Evolutionary conservation across 2,113 vertebrate species (phyloP).

Genomic region (human): DNA sequence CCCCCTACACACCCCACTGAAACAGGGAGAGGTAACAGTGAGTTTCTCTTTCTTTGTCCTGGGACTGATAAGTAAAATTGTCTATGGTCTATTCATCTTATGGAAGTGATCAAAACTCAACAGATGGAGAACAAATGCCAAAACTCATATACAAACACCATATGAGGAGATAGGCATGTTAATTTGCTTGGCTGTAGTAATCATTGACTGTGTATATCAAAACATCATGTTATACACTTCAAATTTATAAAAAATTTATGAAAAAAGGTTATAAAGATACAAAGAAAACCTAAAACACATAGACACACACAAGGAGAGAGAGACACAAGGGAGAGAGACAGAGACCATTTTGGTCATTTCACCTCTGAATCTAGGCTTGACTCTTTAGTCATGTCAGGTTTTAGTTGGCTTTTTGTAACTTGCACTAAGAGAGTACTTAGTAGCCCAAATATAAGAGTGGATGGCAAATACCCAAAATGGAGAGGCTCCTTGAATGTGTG

Average conservation of each 20-base stretch:
- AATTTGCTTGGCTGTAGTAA: not conserved
- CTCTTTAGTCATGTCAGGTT: not conserved
- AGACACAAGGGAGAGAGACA: not conserved
- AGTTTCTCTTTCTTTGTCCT: not conserved
- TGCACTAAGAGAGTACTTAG: not conserved
- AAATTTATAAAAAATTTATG: not conserved
- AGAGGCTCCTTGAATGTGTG: not conserved
- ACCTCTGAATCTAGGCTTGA: not conserved
- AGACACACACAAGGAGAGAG: not conserved
- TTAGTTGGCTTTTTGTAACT: not conserved
- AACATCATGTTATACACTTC: not conserved
- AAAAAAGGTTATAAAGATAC: not conserved
- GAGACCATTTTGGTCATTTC: not conserved
- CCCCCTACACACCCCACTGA: not conserved
- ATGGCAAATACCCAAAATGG: not conserved
- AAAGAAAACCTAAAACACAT: not conserved
- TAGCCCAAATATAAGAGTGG: not conserved
- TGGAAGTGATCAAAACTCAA: not conserved
- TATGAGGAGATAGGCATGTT: not conserved
- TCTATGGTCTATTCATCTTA: not conserved
- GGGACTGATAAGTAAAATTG: not conserved
- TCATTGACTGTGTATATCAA: not conserved
- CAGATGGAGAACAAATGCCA: not conserved
- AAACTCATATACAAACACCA: not conserved
- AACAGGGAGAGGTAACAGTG: not conserved